Percentiles rank a stretch among this genome's conserved stretches.
These are phyloP conservation scores for Wiebesia pumilae DNA, from an alignment of 1,140 invertebrate genomes.

Conservation along the genomic window DNA sequence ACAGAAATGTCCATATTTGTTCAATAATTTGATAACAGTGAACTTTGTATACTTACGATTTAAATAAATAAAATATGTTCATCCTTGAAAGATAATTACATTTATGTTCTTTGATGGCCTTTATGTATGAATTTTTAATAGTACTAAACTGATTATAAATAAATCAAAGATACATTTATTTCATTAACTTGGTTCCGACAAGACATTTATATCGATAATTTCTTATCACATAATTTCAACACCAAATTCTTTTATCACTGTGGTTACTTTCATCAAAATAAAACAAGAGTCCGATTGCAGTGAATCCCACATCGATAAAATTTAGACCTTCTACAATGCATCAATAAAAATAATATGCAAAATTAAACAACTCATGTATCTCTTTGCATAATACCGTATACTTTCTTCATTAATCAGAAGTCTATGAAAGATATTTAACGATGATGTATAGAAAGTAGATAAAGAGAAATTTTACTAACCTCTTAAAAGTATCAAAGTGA, in stretches of 20 bases:
- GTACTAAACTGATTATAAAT: slow-evolving; percentile 10
- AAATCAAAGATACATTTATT: slow-evolving; percentile 26
- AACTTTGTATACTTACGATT: background rate
- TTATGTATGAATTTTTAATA: slow-evolving; percentile 19
- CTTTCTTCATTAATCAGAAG: slow-evolving; percentile 20
- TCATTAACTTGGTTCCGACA: slow-evolving; percentile 25
- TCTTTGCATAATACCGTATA: background rate
- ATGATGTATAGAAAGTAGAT: background rate
- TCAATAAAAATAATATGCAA: slow-evolving; percentile 15
- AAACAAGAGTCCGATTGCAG: background rate
- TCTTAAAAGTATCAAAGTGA: background rate
- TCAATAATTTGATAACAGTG: background rate
- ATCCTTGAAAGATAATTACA: background rate
- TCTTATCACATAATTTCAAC: slow-evolving; percentile 27
- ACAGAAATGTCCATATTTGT: background rate
- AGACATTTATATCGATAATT: slow-evolving; percentile 13
- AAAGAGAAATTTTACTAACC: slow-evolving; percentile 20
- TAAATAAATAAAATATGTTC: background rate
- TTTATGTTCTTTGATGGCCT: background rate
- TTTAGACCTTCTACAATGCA: background rate
- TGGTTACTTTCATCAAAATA: slow-evolving; percentile 19
- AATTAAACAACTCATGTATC: slow-evolving; percentile 19
- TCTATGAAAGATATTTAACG: background rate
- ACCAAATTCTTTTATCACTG: background rate
- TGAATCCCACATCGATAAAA: slow-evolving; percentile 10